Conservation (phyloP, 1,140 invertebrate species). For the Drosophila navojoa region DNA sequence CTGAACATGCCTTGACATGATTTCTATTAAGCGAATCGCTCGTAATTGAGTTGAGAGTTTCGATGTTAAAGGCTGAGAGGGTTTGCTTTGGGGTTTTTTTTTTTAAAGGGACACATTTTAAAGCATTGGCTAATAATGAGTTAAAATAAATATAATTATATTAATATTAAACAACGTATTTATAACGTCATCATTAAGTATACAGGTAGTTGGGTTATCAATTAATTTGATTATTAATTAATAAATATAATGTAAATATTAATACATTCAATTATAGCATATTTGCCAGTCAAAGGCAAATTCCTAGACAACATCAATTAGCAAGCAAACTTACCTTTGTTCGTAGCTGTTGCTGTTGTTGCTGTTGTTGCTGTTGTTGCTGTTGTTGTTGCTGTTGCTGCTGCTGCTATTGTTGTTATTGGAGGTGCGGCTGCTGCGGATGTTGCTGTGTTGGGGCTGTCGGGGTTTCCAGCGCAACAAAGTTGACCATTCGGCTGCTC, state of each 20-base stretch:
- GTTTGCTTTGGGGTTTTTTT: conserved; percentile 1
- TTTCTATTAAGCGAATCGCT: conserved; percentile 58
- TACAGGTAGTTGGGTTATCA: too few species aligned
- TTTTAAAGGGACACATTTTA: background rate
- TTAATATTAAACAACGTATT: too few species aligned
- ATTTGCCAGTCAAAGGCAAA: background rate
- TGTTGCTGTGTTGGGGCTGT: conserved; percentile 25
- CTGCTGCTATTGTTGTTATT: background rate
- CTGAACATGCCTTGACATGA: conserved; percentile 16
- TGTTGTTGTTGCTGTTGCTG: conserved; percentile 4
- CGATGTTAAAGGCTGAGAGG: background rate
- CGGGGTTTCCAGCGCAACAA: conserved; percentile 34
- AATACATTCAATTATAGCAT: background rate
- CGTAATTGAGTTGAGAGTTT: conserved; percentile 58
- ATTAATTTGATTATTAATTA: too few species aligned
- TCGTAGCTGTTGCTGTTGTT: conserved; percentile 10
- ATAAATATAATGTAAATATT: too few species aligned
- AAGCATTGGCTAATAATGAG: background rate
- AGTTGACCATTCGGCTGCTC: conserved; percentile 56
- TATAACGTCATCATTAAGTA: too few species aligned
- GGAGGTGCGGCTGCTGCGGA: background rate
- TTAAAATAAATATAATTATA: too few species aligned
- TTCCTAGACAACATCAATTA: conserved; percentile 30
- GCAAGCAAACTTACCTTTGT: conserved; percentile 66
- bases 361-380: background rate